Base-by-base conservation (phyloP, 1,140 invertebrate species). In the Arctopsyche grandis region DNA sequence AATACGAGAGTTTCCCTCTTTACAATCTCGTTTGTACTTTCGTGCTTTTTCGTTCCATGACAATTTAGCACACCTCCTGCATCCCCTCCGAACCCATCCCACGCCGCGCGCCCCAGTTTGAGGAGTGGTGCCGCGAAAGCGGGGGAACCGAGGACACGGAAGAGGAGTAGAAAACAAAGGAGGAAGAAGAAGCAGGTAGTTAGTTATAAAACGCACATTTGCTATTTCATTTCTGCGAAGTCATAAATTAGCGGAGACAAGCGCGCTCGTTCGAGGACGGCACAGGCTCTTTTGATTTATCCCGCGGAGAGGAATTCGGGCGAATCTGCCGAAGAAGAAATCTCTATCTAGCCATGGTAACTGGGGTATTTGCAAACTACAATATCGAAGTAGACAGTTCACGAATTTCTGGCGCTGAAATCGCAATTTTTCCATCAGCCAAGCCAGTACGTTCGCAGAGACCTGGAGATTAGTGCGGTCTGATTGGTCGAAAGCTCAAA, bases 241-340 rank as follows among this genome's bases (percentile, higher is more conserved):
- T 82, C 81, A 77, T 82, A 82, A 82, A 80, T 80, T 82, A 80
- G 74, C 78, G 78, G 19, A 48, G 70, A 75, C 56, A 66, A 60
- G 75, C 69, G 78, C 81, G 69, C 79, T 69, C 78, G 76, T 79
- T 79, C 77, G 78, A n/a, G 48, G 12, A 52, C 16, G 48, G 48
- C 3, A 81, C 77, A 26, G 63, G 24, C 24, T 60, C 58, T 14
- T 66, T 26, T 66, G 63, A 66, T 66, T 66, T 66, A 66, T 66
- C 63, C 24, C 63, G 12, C 4, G 44, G 26, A 29, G 26, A 70
- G 19, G 10, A 66, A 38, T 70, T 26, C 38, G 69, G 38, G 63
- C 63, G 63, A 66, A 66, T 66, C 63, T 66, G 63, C 63, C 63
- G 24, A 66, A 66, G 63, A 16, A 38, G 22, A 66, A 26, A 66